These are phyloP conservation scores for Nebria ingens DNA, from an alignment of 1,140 invertebrate species.

Conservation along the genomic window DNA sequence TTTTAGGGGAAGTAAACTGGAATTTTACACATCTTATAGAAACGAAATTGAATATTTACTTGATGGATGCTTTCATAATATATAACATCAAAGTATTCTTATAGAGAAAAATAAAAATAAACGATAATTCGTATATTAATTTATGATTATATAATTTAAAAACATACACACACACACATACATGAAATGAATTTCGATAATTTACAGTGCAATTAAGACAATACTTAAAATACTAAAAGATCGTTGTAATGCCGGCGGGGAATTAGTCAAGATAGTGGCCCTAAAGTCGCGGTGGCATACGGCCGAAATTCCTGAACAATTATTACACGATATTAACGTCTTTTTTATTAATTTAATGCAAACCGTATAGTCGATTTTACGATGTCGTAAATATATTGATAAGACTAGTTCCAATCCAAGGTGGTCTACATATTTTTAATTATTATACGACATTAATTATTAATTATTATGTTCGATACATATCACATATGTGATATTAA, in stretches of 20 bases:
- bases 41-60: too few relatives aligned
- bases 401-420: background rate
- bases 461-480: slow-evolving; percentile 6
- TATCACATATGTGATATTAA: too few relatives aligned
- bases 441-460: slow-evolving; percentile 4
- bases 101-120: too few relatives aligned
- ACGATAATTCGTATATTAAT: too few relatives aligned
- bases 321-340: slow-evolving; percentile 6
- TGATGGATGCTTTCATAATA: too few relatives aligned
- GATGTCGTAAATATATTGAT: slow-evolving; percentile 5
- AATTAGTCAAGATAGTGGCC: background rate
- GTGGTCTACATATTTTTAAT: slow-evolving; percentile 9
- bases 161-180: too few relatives aligned
- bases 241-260: background rate
- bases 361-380: slow-evolving; percentile 5
- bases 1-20: too few relatives aligned
- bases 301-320: background rate
- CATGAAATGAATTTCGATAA: slow-evolving; percentile 3
- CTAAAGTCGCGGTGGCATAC: background rate
- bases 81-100: too few relatives aligned
- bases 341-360: slow-evolving; percentile 10
- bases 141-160: too few relatives aligned
- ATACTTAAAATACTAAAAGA: slow-evolving; percentile 7
- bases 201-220: slow-evolving; percentile 6
- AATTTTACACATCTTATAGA: too few relatives aligned